Evolutionary conservation across 30 jellyfish, hydroid and myxozoan genomes (phyloP), one percentile per base, ranked within the genome.

Genomic region (Chrysaora quinquecirrha): DNA sequence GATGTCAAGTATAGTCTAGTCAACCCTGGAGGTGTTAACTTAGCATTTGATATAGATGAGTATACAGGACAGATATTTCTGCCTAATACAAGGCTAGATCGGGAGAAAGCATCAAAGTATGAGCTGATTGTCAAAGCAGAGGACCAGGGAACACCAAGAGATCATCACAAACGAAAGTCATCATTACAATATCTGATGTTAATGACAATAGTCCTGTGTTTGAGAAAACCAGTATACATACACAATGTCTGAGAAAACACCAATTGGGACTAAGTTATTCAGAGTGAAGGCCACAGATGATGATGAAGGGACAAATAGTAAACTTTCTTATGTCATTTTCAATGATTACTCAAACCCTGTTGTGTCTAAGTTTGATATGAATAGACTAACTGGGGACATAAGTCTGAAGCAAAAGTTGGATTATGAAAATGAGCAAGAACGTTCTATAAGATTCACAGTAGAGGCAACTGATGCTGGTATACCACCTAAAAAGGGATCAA

Each of bases 121-220:
- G 72, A 76, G 35, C 79, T 94, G 48, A 90, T 63, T 38, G 89
- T 94, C 12, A 35, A 32, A 1, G 99, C 96, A 19, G 81, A 74
- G 30, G 99, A 94, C 64, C 78, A 64, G 99, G 95, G 0, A 74
- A 71, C 31, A 93, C 96, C 1, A 91, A 92, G 54, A 73, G 35
- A 14, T 76, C 90, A 0, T 43, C 96, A 27, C 68, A 50, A 11
- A 79, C 83, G 18, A 77, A 38, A 33, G 97, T 83, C 12, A 83
- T 61, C 27, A 96, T 94, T 0, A 88, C 71, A 4, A 93, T 84
- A 3, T 76, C 78, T 10, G 99, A 94, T 49, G 66, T 71, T 16
- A 94, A 94, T 83, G 99, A 94, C 38, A 94, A 94, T 76, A 74
- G 86, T 29, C 99, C 99, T 3, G 56, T 34, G 10, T 94, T 94